Evolutionary conservation across 37 sponge, comb jelly and placozoan genomes (phyloP), one percentile per base, ranked within the genome.

Genomic region (Haliclona indistincta): DNA sequence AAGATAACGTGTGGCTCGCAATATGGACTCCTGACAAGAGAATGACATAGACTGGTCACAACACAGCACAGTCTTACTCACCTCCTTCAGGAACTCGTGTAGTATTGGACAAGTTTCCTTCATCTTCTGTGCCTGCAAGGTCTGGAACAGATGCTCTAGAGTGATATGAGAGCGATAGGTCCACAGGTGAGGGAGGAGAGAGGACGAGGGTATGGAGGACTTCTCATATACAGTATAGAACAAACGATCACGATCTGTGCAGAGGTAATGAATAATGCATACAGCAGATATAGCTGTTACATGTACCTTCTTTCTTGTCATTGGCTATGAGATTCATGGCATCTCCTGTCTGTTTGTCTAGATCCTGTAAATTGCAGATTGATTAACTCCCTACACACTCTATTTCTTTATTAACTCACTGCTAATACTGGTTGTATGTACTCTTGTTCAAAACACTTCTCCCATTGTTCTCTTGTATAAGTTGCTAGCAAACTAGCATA

Each of bases 151-250:
- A 62, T 81, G 56, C 26, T 74, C 64, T 19, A 81, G 4, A 2
- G 67, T 77, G 11, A 75, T 13, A 4, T 38, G 44, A 1, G 67
- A 40, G 1, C 67, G 64, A 40, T 75, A 82, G 33, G 66, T 60
- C 83, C 83, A 82, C 23, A 69, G 26, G 40, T 43, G 66, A 15
- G 77, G 64, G 10, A 19, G 10, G 2, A 76, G 17, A 38, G 28
- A 32, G 35, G 26, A 5, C 0, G 61, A 35, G 19, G 6, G 17
- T 0, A 73, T 37, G 3, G 35, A 4, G 26, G 58, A 1, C 39
- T 62, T 75, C 51, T 75, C 76, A 62, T 75, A 39, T 43, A 75
- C 63, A 2, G 36, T 38, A n/a, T 75, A 61, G 34, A 75, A 43
- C 45, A 75, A 34, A 1, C 63, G 19, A 62, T 39, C 63, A 40